A percentile compares a stretch with the other conserved stretches of the same genome.
Evolutionary conservation across 2,888 invertebrate genomes (phyloP).

Genomic region (Slavum lentiscoides): DNA sequence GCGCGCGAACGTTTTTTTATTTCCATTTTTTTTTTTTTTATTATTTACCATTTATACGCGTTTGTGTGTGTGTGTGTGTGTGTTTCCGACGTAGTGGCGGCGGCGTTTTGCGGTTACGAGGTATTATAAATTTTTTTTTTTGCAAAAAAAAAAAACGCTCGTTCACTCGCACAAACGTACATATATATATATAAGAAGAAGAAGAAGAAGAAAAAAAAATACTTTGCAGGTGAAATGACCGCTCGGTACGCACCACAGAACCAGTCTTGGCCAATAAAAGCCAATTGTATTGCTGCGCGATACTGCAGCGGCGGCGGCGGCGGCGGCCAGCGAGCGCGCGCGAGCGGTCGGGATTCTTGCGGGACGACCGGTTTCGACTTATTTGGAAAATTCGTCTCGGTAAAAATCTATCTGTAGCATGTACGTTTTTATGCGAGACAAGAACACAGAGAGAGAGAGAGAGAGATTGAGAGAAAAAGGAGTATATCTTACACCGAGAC

Average conservation of each 20-base stretch:
- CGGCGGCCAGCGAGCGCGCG: too few relatives aligned
- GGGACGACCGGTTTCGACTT: constrained; percentile 52
- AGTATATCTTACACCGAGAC: background rate
- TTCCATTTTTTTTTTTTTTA: background rate
- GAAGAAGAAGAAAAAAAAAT: constrained; percentile 42
- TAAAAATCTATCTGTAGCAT: constrained; percentile 42
- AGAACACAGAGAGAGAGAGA: background rate
- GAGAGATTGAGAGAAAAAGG: background rate
- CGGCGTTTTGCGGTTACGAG: constrained; percentile 36
- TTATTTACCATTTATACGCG: background rate
- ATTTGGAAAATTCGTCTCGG: constrained; percentile 51
- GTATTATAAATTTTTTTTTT: constrained; percentile 1
- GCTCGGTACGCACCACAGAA: constrained; percentile 28
- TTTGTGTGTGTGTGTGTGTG: background rate
- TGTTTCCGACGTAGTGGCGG: constrained; percentile 4
- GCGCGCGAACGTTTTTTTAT: background rate
- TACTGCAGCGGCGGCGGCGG: too few relatives aligned
- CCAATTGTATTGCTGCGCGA: constrained; percentile 3
- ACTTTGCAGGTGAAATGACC: constrained; percentile 51
- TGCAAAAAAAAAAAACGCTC: constrained; percentile 8
- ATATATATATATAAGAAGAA: constrained; percentile 12
- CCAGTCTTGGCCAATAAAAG: constrained; percentile 53
- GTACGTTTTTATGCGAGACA: constrained; percentile 25
- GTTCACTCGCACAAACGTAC: background rate
- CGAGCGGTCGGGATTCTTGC: constrained; percentile 34